Percentiles rank a stretch among this genome's conserved stretches.
These are phyloP conservation scores for Drosophila neocordata DNA, from an alignment of 1,140 invertebrate species.

Conservation along the genomic window DNA sequence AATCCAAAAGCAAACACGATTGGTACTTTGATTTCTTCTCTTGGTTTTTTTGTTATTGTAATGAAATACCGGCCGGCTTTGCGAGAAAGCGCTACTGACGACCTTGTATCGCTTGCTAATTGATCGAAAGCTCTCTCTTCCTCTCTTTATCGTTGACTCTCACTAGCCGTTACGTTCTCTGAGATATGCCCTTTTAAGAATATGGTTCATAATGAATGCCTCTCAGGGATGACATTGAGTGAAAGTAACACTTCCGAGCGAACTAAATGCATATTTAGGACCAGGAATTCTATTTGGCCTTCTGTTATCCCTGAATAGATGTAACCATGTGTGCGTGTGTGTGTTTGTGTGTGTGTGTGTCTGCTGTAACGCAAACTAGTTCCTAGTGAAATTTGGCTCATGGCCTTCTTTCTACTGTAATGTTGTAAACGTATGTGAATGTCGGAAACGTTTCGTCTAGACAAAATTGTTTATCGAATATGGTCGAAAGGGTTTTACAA, in stretches of 20 bases:
- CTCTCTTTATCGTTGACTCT: constrained; percentile 17
- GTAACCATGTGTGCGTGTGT: neutral
- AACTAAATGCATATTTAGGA: too few species aligned
- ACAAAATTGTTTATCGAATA: too few species aligned
- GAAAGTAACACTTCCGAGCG: neutral
- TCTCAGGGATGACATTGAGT: neutral
- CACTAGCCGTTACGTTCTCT: too few species aligned
- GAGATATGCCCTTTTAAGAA: constrained; percentile 40
- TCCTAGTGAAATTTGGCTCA: constrained; percentile 7
- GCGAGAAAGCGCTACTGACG: constrained; percentile 32
- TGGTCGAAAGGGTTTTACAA: too few species aligned
- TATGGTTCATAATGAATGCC: constrained; percentile 21
- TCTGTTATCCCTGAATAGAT: neutral
- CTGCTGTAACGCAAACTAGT: constrained; percentile 2
- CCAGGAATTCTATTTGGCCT: neutral
- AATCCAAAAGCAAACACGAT: constrained; percentile 26
- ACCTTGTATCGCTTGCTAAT: constrained; percentile 36
- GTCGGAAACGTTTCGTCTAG: too few species aligned
- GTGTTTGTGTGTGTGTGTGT: neutral
- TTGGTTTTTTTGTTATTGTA: constrained; percentile 40
- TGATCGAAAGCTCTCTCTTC: constrained; percentile 4
- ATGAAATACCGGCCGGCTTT: constrained; percentile 71
- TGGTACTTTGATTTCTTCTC: neutral
- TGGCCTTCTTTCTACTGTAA: neutral
- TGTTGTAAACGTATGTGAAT: too few species aligned